These are phyloP conservation scores for Aphelocoma californica DNA, from an alignment of 2,797 vertebrate genomes.

Conservation along the genomic window DNA sequence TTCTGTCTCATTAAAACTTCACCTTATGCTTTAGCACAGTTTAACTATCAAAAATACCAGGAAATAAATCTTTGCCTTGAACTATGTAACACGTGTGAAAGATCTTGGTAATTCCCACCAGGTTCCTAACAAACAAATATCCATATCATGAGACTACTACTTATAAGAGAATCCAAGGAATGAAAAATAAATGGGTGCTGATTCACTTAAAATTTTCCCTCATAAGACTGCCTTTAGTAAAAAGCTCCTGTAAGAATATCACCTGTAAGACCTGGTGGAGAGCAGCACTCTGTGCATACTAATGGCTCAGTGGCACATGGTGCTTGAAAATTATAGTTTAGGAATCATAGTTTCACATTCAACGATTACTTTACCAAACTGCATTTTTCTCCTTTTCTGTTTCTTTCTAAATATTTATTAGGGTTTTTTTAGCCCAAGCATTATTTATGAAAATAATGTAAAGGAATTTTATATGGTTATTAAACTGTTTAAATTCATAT, in stretches of 20 bases:
- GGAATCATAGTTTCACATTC: background rate
- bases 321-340: background rate
- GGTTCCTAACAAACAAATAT: background rate
- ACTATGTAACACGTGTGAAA: background rate
- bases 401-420: background rate
- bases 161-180: background rate
- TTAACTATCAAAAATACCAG: background rate
- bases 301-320: background rate
- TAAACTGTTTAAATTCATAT: background rate
- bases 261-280: background rate
- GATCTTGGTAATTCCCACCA: background rate
- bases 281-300: background rate
- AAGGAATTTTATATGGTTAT: background rate
- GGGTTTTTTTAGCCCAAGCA: fast-evolving
- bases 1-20: background rate
- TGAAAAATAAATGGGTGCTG: background rate
- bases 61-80: background rate
- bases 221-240: background rate
- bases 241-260: background rate
- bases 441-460: background rate
- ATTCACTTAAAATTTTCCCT: background rate
- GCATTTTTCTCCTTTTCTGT: background rate
- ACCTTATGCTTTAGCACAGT: background rate
- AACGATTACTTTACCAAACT: background rate
- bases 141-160: background rate